Conservation (phyloP, 2,113 vertebrate genomes). For the Prinia subflava region DNA sequence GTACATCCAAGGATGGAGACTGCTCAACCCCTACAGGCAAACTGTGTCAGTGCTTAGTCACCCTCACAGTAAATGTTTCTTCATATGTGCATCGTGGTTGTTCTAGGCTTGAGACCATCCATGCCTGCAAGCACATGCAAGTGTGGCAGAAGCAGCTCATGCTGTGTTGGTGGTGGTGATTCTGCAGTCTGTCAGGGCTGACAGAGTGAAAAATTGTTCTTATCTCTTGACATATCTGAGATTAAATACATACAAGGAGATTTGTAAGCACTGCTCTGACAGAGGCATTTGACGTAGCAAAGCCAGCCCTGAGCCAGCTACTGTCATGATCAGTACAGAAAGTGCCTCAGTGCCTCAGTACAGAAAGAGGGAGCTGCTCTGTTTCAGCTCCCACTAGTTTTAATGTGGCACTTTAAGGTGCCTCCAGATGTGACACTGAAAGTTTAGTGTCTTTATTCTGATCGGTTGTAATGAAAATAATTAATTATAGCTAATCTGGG, state of each 20-base stretch:
- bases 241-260: constrained; percentile 22
- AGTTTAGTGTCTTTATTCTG: background rate
- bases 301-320: background rate
- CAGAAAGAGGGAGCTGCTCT: background rate
- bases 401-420: background rate
- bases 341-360: background rate
- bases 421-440: background rate
- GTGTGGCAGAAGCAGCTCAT: background rate
- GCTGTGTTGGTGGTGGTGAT: background rate
- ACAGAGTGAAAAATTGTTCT: background rate
- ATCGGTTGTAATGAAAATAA: background rate
- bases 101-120: background rate
- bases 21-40: background rate
- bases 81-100: rapidly evolving
- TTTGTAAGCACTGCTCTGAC: background rate
- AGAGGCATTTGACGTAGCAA: background rate
- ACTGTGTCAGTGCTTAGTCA: background rate
- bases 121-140: background rate
- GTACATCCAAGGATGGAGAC: background rate
- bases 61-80: background rate
- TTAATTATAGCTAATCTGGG: background rate
- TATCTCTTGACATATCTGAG: background rate
- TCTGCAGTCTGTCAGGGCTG: background rate
- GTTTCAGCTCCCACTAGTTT: background rate
- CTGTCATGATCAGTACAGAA: background rate